Evolutionary conservation across 2,888 invertebrate genomes (phyloP), one percentile per base, ranked within the genome.

Genomic region (Entomobrya proxima): DNA sequence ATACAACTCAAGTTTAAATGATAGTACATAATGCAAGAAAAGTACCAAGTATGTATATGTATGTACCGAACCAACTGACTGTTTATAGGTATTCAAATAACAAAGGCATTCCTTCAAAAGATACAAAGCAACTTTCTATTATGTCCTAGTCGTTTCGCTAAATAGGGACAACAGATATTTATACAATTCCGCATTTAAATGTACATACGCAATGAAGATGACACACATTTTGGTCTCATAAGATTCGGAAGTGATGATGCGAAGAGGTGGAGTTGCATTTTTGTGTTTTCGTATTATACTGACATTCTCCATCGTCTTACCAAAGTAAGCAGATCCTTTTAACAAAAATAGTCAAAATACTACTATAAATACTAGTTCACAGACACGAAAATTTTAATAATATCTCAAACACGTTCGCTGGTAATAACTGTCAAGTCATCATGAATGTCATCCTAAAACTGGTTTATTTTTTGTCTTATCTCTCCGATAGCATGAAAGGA

Each of bases 101-200:
- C 86, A 86, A 83, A 86, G 64, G 86, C 86, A 86, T 86, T 86
- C 86, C 86, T 86, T 86, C 40, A 83, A 76, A 76, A 83, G 81
- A 86, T 86, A 86, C 86, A 86, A 86, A 86, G 82, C 83, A 86
- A 86, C 83, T 86, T 86, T 86, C 52, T 82, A 80, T 76, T 77
- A 78, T 83, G 86, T 86, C 86, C 86, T 83, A 86, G 82, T 75
- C 86, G 86, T 74, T 83, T 83, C 74, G 75, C 74, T 75, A 75
- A 75, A 72, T 82, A 83, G 58, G 61, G 50, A 79, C 79, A 75
- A 75, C 61, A 50, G 72, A 74, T 52, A 75, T 55, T 35, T 35
- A 79, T 44, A 75, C 27, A 81, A 82, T 84, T 82, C 86, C 86
- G 86, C 86, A 86, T 86, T 82, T 75, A 86, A 81, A 58, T 79